Base-by-base conservation (phyloP, 2,113 vertebrate species). In the Eublepharis macularius region DNA sequence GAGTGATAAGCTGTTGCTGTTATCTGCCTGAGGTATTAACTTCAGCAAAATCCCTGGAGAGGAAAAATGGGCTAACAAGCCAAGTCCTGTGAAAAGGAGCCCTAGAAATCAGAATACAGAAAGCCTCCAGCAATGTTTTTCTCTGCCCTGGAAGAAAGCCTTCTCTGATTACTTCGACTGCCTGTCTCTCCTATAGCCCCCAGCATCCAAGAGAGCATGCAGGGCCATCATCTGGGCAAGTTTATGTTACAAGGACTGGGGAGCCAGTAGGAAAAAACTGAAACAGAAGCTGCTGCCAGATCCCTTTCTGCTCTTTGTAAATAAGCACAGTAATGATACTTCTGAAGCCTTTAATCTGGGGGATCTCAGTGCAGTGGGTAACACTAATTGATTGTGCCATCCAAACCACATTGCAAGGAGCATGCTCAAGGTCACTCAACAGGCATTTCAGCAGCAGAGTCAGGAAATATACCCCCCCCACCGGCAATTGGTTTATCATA, bases 71-170 rank as follows among this genome's bases (percentile, higher is more conserved):
- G 76, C 32, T 87, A 83, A 68, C 79, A 80, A 92, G 88, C 83
- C 90, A 92, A 93, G 89, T 80, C 88, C 84, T 86, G 73, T 86
- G 91, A 90, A 91, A 93, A 93, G 90, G 83, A 91, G 83, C 90
- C 79, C 81, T 76, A 86, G 83, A 89, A 92, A 93, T 88, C 91
- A 89, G 91, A 93, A 89, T 90, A 88, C 21, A 87, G 80, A 90
- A 51, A 86, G 72, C 93, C 86, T 78, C 85, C 82, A 86, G 47
- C 47, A 77, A 63, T 39, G 45, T 45, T 51, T 89, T 89, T 92
- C 88, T 93, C 84, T 78, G 60, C 49, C 57, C 65, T 82, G 87
- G 43, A 81, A 86, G 2, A 49, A 41, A 69, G 45, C 4, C 36
- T 47, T 29, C 74, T 68, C 80, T 66, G 24, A 16, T 51, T 54